These are phyloP conservation scores for Numida meleagris DNA, from an alignment of 2,113 vertebrate genomes.

Conservation along the genomic window DNA sequence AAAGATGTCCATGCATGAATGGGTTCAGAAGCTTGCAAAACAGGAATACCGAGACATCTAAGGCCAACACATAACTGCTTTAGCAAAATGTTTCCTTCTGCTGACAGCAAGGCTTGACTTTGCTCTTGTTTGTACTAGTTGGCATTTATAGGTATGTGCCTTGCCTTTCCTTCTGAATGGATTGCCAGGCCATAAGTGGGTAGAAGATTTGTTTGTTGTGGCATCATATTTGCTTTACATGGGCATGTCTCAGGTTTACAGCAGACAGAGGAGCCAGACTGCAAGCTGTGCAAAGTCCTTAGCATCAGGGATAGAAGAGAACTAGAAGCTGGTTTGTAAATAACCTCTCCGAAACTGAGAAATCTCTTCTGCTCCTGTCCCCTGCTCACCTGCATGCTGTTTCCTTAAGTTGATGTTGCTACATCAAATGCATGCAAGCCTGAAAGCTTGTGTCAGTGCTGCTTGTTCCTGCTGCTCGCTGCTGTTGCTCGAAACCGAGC, in stretches of 20 bases:
- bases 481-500: rapidly evolving
- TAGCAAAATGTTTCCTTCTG: not conserved
- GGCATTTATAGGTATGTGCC: not conserved
- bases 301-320: not conserved
- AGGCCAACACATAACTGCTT: not conserved
- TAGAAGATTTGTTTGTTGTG: constrained; percentile 46
- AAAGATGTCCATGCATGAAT: not conserved
- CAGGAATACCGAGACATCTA: too few relatives aligned
- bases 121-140: not conserved
- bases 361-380: not conserved
- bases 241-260: not conserved
- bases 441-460: rapidly evolving
- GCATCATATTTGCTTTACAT: not conserved
- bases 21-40: not conserved
- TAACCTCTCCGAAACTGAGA: rapidly evolving
- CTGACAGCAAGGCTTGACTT: not conserved
- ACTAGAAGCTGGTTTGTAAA: not conserved
- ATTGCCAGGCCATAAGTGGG: not conserved
- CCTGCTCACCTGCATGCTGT: not conserved
- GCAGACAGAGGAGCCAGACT: not conserved
- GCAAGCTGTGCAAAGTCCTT: not conserved
- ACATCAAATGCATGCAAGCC: rapidly evolving
- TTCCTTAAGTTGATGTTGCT: not conserved
- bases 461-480: not conserved
- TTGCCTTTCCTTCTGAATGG: constrained; percentile 10